Conservation (phyloP, 2,797 vertebrate genomes). For the Champsocephalus gunnari region DNA sequence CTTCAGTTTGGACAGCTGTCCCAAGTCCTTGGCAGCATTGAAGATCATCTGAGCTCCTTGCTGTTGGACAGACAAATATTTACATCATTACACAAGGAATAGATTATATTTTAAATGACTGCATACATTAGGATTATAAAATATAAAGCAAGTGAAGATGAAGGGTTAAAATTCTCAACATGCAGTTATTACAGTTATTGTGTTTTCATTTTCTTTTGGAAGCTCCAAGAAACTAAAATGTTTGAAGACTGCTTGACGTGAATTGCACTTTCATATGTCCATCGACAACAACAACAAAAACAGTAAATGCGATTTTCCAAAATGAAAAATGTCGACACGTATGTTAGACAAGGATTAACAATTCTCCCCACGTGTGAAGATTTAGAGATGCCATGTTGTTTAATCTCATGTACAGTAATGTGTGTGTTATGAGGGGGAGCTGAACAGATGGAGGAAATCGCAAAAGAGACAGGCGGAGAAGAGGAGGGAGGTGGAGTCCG, state of each 20-base stretch:
- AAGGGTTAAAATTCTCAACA: not conserved
- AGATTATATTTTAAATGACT: not conserved
- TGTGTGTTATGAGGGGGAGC: slow-evolving; percentile 27
- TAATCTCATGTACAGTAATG: slow-evolving; percentile 42
- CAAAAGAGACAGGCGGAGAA: slow-evolving; percentile 41
- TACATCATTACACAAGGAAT: not conserved
- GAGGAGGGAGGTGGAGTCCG: slow-evolving; percentile 20
- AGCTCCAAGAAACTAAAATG: not conserved
- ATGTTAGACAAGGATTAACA: slow-evolving; percentile 16
- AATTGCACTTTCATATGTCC: slow-evolving; percentile 11
- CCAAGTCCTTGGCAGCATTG: slow-evolving; percentile 97
- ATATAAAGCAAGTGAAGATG: not conserved
- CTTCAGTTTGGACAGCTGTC: slow-evolving; percentile 98
- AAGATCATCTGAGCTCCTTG: slow-evolving; percentile 99
- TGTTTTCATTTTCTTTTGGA: not conserved
- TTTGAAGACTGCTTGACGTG: not conserved
- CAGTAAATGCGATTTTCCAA: not conserved
- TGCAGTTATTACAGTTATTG: not conserved
- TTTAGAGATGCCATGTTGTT: slow-evolving; percentile 30
- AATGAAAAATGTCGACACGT: slow-evolving; percentile 22
- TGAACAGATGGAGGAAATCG: slow-evolving; percentile 52
- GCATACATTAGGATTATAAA: not conserved
- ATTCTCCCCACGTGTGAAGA: not conserved
- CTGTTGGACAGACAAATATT: slow-evolving; percentile 63
- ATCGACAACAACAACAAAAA: not conserved